Evolutionary conservation across 2,888 invertebrate genomes (phyloP).

Genomic region (Cosmia pyralina): DNA sequence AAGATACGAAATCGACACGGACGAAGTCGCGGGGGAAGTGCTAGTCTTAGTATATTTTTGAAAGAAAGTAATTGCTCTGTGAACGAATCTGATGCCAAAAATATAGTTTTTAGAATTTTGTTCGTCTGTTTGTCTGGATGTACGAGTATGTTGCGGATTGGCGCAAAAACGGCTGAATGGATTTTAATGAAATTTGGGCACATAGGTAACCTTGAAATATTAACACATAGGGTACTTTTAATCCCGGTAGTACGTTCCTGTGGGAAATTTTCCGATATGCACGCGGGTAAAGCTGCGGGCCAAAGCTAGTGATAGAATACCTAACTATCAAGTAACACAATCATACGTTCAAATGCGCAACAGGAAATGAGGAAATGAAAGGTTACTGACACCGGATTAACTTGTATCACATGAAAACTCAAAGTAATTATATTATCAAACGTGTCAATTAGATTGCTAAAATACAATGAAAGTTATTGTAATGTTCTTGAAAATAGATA

Average conservation of each 20-base stretch:
- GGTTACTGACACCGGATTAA: constrained; percentile 51
- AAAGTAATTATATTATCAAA: constrained; percentile 58
- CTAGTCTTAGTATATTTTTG: too few species aligned
- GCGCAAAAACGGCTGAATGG: too few species aligned
- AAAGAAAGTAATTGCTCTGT: not conserved
- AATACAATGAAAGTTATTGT: constrained; percentile 54
- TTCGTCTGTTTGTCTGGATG: too few species aligned
- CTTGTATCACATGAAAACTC: constrained; percentile 40
- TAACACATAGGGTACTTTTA: not conserved
- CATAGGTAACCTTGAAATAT: not conserved
- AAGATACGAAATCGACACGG: too few species aligned
- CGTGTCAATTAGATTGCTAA: constrained; percentile 49
- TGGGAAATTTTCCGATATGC: not conserved
- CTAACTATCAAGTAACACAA: not conserved
- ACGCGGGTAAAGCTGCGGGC: not conserved
- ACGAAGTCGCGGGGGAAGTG: too few species aligned
- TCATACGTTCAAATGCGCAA: not conserved
- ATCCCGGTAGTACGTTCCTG: not conserved
- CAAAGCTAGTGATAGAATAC: not conserved
- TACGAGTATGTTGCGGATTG: too few species aligned
- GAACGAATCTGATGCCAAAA: not conserved
- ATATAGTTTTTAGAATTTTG: not conserved
- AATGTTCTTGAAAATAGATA: constrained; percentile 59
- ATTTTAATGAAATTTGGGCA: too few species aligned
- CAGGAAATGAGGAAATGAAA: constrained; percentile 1